Percentiles rank a stretch among this genome's conserved stretches.
Evolutionary conservation across 1,140 invertebrate genomes (phyloP).

Genomic region (Brachionus plicatilis): DNA sequence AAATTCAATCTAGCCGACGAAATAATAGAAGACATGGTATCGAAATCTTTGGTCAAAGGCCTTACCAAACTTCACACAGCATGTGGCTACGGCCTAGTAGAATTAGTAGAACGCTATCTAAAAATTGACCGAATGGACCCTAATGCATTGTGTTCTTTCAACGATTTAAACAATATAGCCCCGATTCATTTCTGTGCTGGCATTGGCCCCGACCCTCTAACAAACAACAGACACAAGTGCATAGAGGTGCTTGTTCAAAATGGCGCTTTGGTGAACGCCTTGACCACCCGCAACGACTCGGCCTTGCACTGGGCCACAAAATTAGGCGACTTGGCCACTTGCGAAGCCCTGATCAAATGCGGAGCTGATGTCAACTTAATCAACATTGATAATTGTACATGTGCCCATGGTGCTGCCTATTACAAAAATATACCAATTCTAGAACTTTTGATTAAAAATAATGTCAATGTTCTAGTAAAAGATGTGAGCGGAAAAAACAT

Average conservation of each 20-base stretch:
- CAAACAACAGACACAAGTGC: not conserved
- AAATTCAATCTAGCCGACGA: conserved; percentile 13
- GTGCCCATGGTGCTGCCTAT: conserved; percentile 38
- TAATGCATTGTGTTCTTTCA: not conserved
- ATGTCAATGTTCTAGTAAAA: not conserved
- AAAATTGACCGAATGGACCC: not conserved
- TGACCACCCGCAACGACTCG: not conserved
- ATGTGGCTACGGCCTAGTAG: not conserved
- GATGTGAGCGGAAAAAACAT: conserved; percentile 27
- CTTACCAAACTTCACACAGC: conserved; percentile 23
- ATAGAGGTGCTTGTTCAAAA: not conserved
- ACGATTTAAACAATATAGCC: not conserved
- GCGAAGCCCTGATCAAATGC: not conserved
- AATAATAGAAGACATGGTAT: conserved; percentile 27
- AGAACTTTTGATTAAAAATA: not conserved
- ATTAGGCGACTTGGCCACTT: not conserved
- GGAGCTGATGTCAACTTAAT: not conserved
- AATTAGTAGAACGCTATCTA: conserved; percentile 26
- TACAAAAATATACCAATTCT: conserved; percentile 19
- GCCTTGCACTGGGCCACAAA: conserved; percentile 33
- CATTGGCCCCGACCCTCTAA: conserved; percentile 13
- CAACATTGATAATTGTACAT: conserved; percentile 26
- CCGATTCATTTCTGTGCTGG: conserved; percentile 33
- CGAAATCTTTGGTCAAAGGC: conserved; percentile 12
- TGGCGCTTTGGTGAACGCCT: not conserved